Conservation (phyloP, 2,113 vertebrate genomes). For the Chionomys nivalis region DNA sequence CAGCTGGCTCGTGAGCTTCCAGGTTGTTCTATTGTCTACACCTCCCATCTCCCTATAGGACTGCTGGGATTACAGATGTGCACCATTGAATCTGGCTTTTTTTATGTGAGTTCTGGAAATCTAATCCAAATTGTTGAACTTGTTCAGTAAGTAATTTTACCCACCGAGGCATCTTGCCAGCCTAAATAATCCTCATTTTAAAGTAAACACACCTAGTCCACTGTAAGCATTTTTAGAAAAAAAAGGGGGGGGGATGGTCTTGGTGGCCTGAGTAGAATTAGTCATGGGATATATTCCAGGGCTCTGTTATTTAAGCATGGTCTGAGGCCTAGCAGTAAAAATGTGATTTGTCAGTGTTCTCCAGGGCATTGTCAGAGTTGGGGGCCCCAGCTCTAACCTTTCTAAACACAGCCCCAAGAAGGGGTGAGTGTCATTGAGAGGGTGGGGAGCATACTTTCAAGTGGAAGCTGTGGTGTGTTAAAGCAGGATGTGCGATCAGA, state of each 20-base stretch:
- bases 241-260: not conserved
- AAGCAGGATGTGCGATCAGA: not conserved
- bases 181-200: not conserved
- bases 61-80: too few species aligned
- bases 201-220: not conserved
- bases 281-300: not conserved
- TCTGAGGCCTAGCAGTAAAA: not conserved
- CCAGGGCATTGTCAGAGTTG: not conserved
- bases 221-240: slow-evolving; percentile 15
- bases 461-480: not conserved
- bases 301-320: not conserved
- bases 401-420: not conserved
- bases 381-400: not conserved
- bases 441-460: not conserved
- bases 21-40: not conserved
- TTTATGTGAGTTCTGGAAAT: not conserved
- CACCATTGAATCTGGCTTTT: not conserved
- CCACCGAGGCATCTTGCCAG: not conserved
- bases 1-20: too few species aligned
- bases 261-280: not conserved
- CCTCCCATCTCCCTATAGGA: not conserved
- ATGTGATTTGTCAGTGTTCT: not conserved
- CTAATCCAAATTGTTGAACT: not conserved
- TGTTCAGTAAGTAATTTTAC: not conserved
- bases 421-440: not conserved